These are phyloP conservation scores for Drosophila pruinosa DNA, from an alignment of 1,140 invertebrate genomes.

Conservation along the genomic window DNA sequence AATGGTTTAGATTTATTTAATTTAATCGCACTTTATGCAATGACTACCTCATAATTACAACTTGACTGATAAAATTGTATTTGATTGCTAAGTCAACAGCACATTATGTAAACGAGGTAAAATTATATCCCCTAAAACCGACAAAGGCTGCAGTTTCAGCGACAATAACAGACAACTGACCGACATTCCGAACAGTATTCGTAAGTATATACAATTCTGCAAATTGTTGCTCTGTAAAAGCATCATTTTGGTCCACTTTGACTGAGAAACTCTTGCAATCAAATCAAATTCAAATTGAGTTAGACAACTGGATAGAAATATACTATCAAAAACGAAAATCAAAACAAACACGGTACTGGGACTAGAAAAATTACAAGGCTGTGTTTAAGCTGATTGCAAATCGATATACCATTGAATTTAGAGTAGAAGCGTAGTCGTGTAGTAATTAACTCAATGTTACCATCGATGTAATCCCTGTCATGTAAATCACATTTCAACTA, in stretches of 20 bases:
- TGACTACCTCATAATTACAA: too few relatives aligned
- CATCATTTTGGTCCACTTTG: slow-evolving; percentile 8
- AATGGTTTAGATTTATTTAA: too few relatives aligned
- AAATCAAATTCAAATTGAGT: slow-evolving; percentile 71
- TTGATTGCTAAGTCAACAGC: slow-evolving; percentile 50
- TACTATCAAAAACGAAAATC: too few relatives aligned
- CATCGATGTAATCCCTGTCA: too few relatives aligned
- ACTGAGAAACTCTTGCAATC: slow-evolving; percentile 53
- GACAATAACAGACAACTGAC: slow-evolving; percentile 14
- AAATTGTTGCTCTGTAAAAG: slow-evolving; percentile 58
- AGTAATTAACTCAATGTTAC: too few relatives aligned
- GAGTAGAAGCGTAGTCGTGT: too few relatives aligned
- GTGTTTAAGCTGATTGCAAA: slow-evolving; percentile 66
- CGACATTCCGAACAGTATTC: slow-evolving; percentile 69
- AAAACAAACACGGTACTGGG: slow-evolving; percentile 14
- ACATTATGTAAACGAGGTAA: slow-evolving; percentile 31
- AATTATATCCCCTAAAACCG: slow-evolving; percentile 47
- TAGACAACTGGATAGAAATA: slow-evolving; percentile 28
- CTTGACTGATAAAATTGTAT: slow-evolving; percentile 64
- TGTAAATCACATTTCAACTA: too few relatives aligned
- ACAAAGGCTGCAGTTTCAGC: slow-evolving; percentile 7
- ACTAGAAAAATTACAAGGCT: slow-evolving; percentile 35
- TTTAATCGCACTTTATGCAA: too few relatives aligned
- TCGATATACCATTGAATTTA: slow-evolving; percentile 49
- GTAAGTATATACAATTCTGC: slow-evolving; percentile 66